phyloP scores from a whole-genome alignment of 2,113 vertebrate species.

The Crotalus helleri region DNA sequence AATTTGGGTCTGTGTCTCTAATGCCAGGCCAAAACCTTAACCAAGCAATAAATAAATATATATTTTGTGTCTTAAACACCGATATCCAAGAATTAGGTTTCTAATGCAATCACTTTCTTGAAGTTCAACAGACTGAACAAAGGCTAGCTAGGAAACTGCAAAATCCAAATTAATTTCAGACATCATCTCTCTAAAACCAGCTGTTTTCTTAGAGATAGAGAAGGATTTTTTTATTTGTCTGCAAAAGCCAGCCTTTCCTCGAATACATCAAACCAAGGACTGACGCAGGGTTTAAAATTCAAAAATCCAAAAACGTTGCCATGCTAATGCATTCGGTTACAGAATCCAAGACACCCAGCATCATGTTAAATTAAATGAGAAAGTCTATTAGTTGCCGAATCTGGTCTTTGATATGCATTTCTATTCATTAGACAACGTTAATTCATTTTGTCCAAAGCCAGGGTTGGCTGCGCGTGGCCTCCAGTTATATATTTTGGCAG shows the following conservation, averaged over 20 bases:
- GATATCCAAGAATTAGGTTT: background rate
- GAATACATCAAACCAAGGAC: background rate
- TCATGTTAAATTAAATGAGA: constrained; percentile 12
- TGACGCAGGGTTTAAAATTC: constrained; percentile 1
- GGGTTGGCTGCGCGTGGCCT: background rate
- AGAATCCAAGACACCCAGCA: background rate
- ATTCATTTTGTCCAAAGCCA: background rate
- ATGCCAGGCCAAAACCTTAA: background rate
- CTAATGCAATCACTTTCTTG: background rate
- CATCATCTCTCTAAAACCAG: background rate
- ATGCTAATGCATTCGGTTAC: background rate
- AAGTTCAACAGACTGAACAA: background rate
- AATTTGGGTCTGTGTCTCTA: background rate
- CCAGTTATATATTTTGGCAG: background rate
- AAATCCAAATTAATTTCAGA: background rate
- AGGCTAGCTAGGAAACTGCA: background rate
- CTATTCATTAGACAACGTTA: background rate
- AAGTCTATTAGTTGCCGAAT: background rate
- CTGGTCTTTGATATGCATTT: background rate
- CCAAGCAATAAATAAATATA: background rate
- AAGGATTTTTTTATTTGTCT: background rate
- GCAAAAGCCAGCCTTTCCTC: background rate
- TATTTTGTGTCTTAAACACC: background rate
- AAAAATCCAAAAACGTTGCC: constrained; percentile 9
- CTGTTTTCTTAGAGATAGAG: background rate